Conservation (phyloP, 2,888 invertebrate species). For the Pachycephus smyrnensis region DNA sequence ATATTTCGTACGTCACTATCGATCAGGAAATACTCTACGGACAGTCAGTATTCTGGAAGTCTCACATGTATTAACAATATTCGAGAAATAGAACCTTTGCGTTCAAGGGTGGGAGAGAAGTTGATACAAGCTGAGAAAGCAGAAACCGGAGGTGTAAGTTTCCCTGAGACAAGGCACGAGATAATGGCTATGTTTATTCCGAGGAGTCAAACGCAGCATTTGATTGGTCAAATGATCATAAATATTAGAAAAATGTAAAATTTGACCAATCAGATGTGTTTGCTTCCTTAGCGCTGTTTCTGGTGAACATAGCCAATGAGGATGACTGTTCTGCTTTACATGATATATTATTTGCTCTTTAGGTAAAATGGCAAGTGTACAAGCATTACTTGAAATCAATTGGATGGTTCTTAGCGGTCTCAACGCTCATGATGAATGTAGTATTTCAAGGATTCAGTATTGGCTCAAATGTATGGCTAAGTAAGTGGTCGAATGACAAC, state of each 20-base stretch:
- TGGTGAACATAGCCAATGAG: background rate
- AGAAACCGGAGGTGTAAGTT: constrained; percentile 88
- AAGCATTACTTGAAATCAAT: constrained; percentile 89
- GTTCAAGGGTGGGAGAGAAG: constrained; percentile 72
- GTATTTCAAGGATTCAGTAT: constrained; percentile 87
- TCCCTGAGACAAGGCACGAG: background rate
- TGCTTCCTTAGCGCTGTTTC: no score
- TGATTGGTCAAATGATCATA: no score
- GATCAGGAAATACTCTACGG: constrained; percentile 61
- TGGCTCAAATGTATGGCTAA: constrained; percentile 89
- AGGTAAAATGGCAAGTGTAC: constrained; percentile 91
- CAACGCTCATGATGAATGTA: constrained; percentile 84
- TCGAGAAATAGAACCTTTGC: constrained; percentile 49
- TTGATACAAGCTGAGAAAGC: constrained; percentile 91
- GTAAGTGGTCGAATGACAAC: constrained; percentile 82
- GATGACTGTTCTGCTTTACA: background rate
- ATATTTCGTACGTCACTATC: background rate
- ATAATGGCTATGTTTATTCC: background rate
- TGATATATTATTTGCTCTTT: constrained; percentile 35
- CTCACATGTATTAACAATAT: constrained; percentile 50
- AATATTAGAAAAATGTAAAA: no score
- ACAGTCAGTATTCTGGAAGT: constrained; percentile 61
- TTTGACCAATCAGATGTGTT: no score
- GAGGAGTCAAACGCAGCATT: no score
- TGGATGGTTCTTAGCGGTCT: constrained; percentile 78